These are phyloP conservation scores for Anoplophora glabripennis DNA, from an alignment of 1,140 invertebrate species.

Conservation along the genomic window DNA sequence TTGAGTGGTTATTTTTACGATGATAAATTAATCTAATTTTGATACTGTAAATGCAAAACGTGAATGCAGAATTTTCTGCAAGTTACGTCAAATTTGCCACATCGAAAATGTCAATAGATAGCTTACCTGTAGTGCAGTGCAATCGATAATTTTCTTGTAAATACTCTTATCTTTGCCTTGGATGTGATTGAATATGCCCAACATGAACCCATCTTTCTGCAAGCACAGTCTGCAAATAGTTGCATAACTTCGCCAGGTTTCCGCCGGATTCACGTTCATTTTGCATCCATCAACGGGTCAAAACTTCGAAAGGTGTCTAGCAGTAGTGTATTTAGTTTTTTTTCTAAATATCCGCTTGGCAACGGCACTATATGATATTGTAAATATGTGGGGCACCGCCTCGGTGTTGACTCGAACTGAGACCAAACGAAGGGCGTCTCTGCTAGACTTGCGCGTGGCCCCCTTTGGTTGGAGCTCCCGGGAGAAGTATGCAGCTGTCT, in stretches of 20 bases:
- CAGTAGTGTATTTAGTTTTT: too few species aligned
- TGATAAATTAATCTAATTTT: too few species aligned
- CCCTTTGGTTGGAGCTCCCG: constrained; percentile 26
- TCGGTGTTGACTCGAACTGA: constrained; percentile 20
- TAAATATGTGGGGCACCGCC: constrained; percentile 8
- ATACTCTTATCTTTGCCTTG: constrained; percentile 47
- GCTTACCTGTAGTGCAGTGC: constrained; percentile 48
- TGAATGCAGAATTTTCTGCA: too few species aligned
- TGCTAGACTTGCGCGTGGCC: constrained; percentile 25
- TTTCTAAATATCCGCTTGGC: too few species aligned
- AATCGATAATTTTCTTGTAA: constrained; percentile 48
- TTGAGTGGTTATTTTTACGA: too few species aligned
- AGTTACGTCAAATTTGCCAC: too few species aligned
- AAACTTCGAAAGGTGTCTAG: too few species aligned
- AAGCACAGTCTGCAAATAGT: constrained; percentile 58
- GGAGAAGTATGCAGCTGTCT: constrained; percentile 6
- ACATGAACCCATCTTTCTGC: constrained; percentile 54
- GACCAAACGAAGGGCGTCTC: constrained; percentile 20
- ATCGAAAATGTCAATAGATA: too few species aligned
- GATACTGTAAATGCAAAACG: constrained; percentile 4
- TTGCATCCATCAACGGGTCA: background rate
- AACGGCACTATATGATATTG: background rate
- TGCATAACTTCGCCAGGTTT: constrained; percentile 46
- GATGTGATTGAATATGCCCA: constrained; percentile 55
- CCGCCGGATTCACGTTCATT: constrained; percentile 34